These are phyloP conservation scores for Gymnopithys bicolor DNA, from an alignment of 2,797 vertebrate genomes.

Conservation along the genomic window DNA sequence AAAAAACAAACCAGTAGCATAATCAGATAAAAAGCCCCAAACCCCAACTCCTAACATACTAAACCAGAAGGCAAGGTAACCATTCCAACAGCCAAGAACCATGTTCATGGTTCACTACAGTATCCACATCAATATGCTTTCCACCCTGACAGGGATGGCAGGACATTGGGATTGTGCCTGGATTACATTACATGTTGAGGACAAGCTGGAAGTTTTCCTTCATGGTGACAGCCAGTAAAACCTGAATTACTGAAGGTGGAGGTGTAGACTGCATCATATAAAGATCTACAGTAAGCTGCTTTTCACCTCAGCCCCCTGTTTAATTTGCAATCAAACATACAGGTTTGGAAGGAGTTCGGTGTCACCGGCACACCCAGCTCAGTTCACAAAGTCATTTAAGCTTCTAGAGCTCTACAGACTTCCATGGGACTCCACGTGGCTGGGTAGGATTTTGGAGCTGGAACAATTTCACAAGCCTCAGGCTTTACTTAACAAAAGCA, in stretches of 20 bases:
- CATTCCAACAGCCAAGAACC: neutral
- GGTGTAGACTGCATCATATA: neutral
- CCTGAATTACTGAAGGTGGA: neutral
- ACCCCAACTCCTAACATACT: neutral
- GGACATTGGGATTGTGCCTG: neutral
- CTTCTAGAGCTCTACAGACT: neutral
- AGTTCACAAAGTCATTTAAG: neutral
- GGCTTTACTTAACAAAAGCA: neutral
- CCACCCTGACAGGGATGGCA: accelerated
- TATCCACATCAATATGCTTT: neutral
- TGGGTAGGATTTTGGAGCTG: neutral
- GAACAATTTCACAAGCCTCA: neutral
- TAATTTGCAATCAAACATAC: neutral
- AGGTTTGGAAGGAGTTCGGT: neutral
- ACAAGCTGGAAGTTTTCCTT: neutral
- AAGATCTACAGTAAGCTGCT: neutral
- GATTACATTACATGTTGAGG: neutral
- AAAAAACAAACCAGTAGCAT: constrained; percentile 25
- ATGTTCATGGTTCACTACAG: neutral
- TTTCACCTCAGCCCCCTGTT: neutral
- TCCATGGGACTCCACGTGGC: neutral
- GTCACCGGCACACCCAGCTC: neutral
- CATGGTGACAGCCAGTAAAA: neutral
- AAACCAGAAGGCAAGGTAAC: neutral
- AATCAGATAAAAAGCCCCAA: neutral